Percentiles rank a stretch among this genome's conserved stretches.
phyloP scores from a whole-genome alignment of 2,797 vertebrate species.

The Meda fulgida region DNA sequence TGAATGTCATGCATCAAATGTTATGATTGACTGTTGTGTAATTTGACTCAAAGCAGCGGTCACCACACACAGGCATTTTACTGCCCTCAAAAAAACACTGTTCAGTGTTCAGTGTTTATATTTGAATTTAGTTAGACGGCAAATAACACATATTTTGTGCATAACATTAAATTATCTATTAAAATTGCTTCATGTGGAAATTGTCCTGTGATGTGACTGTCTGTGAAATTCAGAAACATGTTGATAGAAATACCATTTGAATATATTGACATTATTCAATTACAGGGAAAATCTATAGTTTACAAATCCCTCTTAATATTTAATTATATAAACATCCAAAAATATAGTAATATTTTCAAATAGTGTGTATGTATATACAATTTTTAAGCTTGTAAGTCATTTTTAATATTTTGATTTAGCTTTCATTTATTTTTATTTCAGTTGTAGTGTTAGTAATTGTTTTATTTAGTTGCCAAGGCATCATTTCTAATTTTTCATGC shows the following conservation, averaged over 20 bases:
- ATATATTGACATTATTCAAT: background rate
- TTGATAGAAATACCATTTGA: background rate
- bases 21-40: conserved; percentile 11
- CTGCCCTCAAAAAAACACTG: background rate
- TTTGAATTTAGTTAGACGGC: background rate
- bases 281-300: background rate
- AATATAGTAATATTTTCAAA: background rate
- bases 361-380: background rate
- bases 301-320: background rate
- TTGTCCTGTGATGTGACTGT: background rate
- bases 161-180: background rate
- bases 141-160: background rate
- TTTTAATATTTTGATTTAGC: background rate
- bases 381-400: background rate
- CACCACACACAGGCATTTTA: background rate
- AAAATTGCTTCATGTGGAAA: background rate
- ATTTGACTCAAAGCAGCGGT: background rate
- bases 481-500: background rate
- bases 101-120: background rate
- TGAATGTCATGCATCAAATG: conserved; percentile 32
- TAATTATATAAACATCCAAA: background rate
- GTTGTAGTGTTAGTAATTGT: background rate
- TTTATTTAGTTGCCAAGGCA: background rate
- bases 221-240: background rate
- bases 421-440: background rate